phyloP scores from a whole-genome alignment of 2,113 vertebrate genomes.

The Daphoenositta chrysoptera region DNA sequence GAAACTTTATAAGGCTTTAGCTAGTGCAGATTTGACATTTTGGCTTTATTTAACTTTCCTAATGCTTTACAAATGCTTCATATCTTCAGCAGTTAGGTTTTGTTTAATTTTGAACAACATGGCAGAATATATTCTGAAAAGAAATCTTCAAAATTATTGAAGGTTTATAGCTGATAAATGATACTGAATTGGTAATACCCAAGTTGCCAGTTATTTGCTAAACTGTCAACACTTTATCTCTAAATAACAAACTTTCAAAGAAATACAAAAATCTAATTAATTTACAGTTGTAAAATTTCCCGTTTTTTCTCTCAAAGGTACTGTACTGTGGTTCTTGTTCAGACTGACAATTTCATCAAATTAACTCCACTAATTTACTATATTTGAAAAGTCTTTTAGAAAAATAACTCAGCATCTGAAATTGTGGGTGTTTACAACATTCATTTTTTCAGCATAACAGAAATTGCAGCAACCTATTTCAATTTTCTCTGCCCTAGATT shows the following conservation, averaged over 20 bases:
- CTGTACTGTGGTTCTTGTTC: not conserved
- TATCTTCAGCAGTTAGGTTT: not conserved
- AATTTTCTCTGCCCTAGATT: conserved; percentile 36
- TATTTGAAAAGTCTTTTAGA: not conserved
- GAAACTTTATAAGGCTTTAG: not conserved
- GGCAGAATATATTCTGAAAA: not conserved
- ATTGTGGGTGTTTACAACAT: conserved; percentile 6
- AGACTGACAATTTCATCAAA: not conserved
- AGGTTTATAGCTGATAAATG: not conserved
- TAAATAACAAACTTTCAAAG: not conserved
- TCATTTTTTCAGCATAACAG: not conserved
- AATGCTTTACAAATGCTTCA: not conserved
- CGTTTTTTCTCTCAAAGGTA: not conserved
- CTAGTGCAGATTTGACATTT: not conserved
- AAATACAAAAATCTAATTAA: not conserved
- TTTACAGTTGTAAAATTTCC: not conserved
- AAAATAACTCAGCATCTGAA: conserved; percentile 19
- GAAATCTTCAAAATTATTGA: not conserved
- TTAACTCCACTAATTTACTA: not conserved
- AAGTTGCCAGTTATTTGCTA: not conserved
- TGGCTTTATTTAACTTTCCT: not conserved
- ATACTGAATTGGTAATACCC: not conserved
- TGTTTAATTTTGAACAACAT: not conserved
- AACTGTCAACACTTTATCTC: not conserved
- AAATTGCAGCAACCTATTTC: not conserved